Percentiles rank a stretch among this genome's conserved stretches.
These are phyloP conservation scores for Drosophila sturtevanti DNA, from an alignment of 1,140 invertebrate species.

Conservation along the genomic window DNA sequence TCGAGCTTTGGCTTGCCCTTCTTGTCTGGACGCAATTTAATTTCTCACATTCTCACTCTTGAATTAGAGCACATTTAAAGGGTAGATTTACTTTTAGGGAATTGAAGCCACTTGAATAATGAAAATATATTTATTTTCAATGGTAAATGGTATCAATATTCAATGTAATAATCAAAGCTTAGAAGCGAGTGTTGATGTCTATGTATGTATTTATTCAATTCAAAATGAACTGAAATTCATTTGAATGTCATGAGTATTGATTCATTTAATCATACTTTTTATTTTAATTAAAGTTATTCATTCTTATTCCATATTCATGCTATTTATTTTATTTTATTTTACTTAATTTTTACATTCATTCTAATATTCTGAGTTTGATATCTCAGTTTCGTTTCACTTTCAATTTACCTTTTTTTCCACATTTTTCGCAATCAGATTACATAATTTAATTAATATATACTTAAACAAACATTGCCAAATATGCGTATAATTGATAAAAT, in stretches of 20 bases:
- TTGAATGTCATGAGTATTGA: neutral
- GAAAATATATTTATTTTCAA: neutral
- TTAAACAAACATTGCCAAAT: neutral
- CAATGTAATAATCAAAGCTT: no score
- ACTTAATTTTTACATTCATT: neutral
- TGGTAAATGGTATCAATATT: no score
- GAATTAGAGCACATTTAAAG: neutral
- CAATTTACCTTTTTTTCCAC: neutral
- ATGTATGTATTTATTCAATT: no score
- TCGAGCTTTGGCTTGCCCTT: constrained; percentile 17
- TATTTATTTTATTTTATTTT: neutral
- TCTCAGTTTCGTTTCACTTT: neutral
- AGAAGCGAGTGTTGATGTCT: no score
- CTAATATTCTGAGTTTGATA: no score
- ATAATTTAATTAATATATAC: constrained; percentile 1
- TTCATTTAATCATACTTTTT: neutral
- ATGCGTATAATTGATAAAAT: constrained; percentile 10
- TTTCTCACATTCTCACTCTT: constrained; percentile 26
- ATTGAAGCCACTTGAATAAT: neutral
- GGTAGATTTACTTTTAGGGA: neutral
- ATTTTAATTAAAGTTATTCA: neutral
- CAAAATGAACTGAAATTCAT: no score
- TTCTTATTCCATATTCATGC: neutral
- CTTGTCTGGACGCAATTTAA: constrained; percentile 43
- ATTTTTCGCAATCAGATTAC: neutral